Evolutionary conservation across 2,113 vertebrate species (phyloP).

Genomic region (Silurus glanis): DNA sequence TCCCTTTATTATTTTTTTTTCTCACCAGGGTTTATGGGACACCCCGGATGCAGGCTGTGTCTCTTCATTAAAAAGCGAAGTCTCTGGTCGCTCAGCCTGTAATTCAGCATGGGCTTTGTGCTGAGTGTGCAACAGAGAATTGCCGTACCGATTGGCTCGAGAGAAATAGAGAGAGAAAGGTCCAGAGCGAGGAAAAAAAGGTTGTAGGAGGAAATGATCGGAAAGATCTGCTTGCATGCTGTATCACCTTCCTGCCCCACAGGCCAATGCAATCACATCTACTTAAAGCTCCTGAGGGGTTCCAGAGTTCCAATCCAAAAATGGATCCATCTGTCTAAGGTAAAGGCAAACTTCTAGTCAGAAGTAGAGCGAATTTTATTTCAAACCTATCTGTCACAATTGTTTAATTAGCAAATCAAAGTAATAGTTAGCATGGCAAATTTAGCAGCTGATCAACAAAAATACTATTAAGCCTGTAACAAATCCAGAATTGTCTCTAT

Average conservation of each 20-base stretch:
- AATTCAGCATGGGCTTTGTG: conserved; percentile 51
- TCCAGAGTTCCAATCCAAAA: conserved; percentile 19
- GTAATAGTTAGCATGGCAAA: not conserved
- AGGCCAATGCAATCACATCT: conserved; percentile 26
- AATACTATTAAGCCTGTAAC: not conserved
- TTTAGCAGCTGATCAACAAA: not conserved
- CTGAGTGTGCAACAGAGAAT: conserved; percentile 47
- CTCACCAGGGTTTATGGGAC: conserved; percentile 53
- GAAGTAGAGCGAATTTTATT: not conserved
- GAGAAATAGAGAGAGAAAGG: not conserved
- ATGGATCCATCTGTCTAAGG: not conserved
- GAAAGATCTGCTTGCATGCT: conserved; percentile 14
- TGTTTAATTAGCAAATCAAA: not conserved
- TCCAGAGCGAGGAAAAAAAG: not conserved
- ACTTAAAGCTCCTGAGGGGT: conserved; percentile 24
- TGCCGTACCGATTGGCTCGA: conserved; percentile 22
- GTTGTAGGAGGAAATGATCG: conserved; percentile 17
- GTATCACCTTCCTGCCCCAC: conserved; percentile 33
- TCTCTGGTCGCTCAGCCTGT: conserved; percentile 37
- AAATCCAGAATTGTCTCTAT: not conserved
- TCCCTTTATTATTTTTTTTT: conserved; percentile 5
- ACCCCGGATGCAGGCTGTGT: conserved; percentile 62
- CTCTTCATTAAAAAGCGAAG: conserved; percentile 64
- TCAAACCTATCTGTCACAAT: not conserved
- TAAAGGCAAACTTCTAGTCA: not conserved